Conservation (phyloP, 2,113 vertebrate genomes). For the Chloropsis cyanopogon region DNA sequence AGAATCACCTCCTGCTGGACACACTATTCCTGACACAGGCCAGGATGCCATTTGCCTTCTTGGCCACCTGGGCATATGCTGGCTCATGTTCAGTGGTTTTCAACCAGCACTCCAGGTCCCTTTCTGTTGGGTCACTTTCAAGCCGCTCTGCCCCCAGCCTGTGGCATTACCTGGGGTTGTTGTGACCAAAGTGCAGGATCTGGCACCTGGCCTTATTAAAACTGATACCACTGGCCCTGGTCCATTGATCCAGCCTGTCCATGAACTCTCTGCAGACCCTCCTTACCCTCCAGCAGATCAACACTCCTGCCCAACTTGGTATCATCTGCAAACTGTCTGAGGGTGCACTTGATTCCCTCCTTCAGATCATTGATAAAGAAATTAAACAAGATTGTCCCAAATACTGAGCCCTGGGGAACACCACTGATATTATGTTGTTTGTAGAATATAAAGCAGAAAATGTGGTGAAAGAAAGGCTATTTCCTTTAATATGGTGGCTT, state of each 20-base stretch:
- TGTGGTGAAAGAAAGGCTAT: not conserved
- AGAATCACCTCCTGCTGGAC: not conserved
- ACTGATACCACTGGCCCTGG: not conserved
- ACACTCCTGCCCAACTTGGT: not conserved
- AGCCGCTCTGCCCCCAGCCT: not conserved
- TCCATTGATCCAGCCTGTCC: not conserved
- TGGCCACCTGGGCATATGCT: not conserved
- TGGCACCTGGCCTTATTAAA: not conserved
- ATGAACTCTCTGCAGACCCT: not conserved
- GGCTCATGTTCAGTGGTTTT: not conserved
- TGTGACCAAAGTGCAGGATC: not conserved
- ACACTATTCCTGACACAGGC: not conserved
- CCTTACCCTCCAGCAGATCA: not conserved
- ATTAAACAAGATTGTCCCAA: not conserved
- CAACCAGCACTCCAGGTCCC: no score
- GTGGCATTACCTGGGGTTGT: accelerated
- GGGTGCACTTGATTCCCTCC: not conserved
- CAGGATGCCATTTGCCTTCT: not conserved
- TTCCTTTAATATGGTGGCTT: not conserved
- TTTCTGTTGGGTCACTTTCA: not conserved
- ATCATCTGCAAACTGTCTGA: not conserved
- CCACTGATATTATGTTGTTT: not conserved
- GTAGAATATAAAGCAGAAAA: not conserved
- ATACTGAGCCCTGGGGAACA: not conserved
- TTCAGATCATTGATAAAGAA: not conserved